Evolutionary conservation across 2,113 vertebrate species (phyloP).

Genomic region (Felis chaus): DNA sequence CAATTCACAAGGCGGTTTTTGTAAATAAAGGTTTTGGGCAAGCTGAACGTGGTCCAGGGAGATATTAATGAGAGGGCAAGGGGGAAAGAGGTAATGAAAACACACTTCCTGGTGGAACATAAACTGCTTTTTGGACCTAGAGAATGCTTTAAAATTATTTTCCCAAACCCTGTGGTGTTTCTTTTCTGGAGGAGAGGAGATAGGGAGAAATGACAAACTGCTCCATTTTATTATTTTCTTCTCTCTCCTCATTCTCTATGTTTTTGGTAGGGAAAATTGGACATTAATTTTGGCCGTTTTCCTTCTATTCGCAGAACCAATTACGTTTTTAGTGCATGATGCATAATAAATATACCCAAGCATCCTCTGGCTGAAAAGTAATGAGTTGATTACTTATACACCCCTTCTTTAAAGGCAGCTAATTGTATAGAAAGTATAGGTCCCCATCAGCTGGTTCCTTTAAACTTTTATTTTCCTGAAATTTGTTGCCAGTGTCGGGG

Average conservation of each 20-base stretch:
- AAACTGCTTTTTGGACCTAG: conserved; percentile 52
- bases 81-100: conserved; percentile 62
- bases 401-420: conserved; percentile 54
- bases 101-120: conserved; percentile 57
- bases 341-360: conserved; percentile 31
- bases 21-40: conserved; percentile 56
- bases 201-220: conserved; percentile 60
- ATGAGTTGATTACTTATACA: conserved; percentile 16
- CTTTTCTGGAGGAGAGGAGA: conserved; percentile 61
- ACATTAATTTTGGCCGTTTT: conserved; percentile 57
- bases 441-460: background rate
- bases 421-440: conserved; percentile 17
- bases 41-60: conserved; percentile 56
- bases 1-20: conserved; percentile 68
- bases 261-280: conserved; percentile 68
- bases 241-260: background rate
- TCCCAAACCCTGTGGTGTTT: conserved; percentile 35
- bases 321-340: conserved; percentile 57
- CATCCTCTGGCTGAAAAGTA: conserved; percentile 44
- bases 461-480: conserved; percentile 47
- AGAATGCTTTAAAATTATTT: conserved; percentile 67
- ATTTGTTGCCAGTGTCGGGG: background rate
- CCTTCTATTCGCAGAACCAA: conserved; percentile 38
- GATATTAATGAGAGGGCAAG: conserved; percentile 57
- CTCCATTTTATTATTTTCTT: conserved; percentile 67